Percentiles rank a stretch among this genome's conserved stretches.
Evolutionary conservation across 2,797 vertebrate genomes (phyloP).

Genomic region (Pteronotus mesoamericanus): DNA sequence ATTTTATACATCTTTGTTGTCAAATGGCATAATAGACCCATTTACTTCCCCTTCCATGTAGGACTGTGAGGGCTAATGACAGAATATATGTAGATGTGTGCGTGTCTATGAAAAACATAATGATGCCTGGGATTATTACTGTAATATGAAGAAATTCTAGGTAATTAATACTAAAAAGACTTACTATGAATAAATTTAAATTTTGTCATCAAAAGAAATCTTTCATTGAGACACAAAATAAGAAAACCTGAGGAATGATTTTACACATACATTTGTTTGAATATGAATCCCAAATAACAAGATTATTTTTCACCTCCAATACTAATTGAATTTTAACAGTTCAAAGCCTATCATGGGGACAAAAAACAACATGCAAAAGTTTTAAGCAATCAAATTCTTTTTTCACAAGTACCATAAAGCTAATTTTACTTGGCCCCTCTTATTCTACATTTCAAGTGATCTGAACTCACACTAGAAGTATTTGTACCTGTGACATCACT

Average conservation of each 20-base stretch:
- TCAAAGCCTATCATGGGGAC: background rate
- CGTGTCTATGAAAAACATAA: background rate
- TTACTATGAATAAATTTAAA: background rate
- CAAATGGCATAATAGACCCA: background rate
- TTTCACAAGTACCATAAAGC: background rate
- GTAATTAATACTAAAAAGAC: background rate
- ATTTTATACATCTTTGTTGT: background rate
- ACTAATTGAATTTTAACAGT: background rate
- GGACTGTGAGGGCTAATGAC: background rate
- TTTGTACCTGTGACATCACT: constrained; percentile 19
- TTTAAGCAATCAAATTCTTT: constrained; percentile 29
- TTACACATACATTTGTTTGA: background rate
- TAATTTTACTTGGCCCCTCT: constrained; percentile 3
- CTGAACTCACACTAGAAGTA: background rate
- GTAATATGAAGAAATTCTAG: background rate
- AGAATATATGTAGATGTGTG: background rate
- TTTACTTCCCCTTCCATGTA: background rate
- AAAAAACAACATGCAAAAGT: background rate
- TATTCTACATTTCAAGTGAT: background rate
- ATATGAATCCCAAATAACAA: background rate
- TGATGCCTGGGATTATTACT: background rate
- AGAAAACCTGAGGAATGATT: background rate
- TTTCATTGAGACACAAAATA: background rate
- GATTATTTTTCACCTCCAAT: constrained; percentile 22
- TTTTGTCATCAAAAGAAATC: constrained; percentile 12